phyloP scores from a whole-genome alignment of 2,888 invertebrate genomes.

The Agrypnus murinus region DNA sequence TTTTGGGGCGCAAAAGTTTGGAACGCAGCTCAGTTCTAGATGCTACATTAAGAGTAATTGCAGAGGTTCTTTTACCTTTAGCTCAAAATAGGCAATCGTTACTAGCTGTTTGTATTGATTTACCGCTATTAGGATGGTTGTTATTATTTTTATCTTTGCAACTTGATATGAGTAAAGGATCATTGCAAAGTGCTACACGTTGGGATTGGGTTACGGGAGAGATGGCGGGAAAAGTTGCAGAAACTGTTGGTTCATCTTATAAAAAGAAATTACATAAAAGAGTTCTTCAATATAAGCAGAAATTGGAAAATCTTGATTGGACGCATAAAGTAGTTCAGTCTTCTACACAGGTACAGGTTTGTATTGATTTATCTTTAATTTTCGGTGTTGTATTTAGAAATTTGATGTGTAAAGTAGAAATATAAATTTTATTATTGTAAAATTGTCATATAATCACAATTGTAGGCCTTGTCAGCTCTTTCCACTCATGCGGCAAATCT shows the following conservation, averaged over 20 bases:
- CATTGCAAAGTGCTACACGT: slow-evolving; percentile 72
- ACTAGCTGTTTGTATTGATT: slow-evolving; percentile 76
- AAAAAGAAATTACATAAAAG: slow-evolving; percentile 83
- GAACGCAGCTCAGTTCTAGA: slow-evolving; percentile 79
- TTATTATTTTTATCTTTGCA: slow-evolving; percentile 84
- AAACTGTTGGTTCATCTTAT: slow-evolving; percentile 69
- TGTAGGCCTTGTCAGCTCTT: slow-evolving; percentile 69
- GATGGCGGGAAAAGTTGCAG: slow-evolving; percentile 71
- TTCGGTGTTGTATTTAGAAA: slow-evolving; percentile 31
- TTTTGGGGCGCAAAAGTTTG: slow-evolving; percentile 87
- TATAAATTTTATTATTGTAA: background rate
- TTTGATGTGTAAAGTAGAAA: background rate
- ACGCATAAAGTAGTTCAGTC: slow-evolving; percentile 77
- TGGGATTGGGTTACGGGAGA: slow-evolving; percentile 96
- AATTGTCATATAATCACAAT: slow-evolving; percentile 14
- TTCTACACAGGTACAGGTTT: slow-evolving; percentile 70
- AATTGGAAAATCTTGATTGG: slow-evolving; percentile 81
- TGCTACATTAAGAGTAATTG: slow-evolving; percentile 77
- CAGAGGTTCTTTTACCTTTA: slow-evolving; percentile 74
- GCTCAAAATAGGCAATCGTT: slow-evolving; percentile 68
- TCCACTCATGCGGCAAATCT: slow-evolving; percentile 70
- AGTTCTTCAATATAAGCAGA: slow-evolving; percentile 79
- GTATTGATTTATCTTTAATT: slow-evolving; percentile 50
- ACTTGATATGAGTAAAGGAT: slow-evolving; percentile 72
- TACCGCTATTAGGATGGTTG: slow-evolving; percentile 83